Evolutionary conservation across 35 echinoderm and acorn worm species (phyloP).

Genomic region (Holothuria glaberrima): DNA sequence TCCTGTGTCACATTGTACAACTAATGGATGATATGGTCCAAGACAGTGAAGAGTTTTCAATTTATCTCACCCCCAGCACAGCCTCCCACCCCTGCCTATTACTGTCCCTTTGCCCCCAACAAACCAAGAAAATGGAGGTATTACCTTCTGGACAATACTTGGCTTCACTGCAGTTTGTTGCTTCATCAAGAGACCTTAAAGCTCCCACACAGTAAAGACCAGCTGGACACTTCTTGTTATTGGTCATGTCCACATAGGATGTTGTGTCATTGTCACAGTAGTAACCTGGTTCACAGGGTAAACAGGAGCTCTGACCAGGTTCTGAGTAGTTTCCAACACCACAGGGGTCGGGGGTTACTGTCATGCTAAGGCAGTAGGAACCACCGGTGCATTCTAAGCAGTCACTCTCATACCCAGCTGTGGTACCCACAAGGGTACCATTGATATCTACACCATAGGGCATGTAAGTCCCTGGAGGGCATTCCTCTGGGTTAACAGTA

Average conservation of each 20-base stretch:
- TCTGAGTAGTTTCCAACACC: slow-evolving; percentile 77
- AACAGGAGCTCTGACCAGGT: slow-evolving; percentile 71
- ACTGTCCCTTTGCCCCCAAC: too few species aligned
- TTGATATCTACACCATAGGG: slow-evolving; percentile 80
- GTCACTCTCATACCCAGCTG: slow-evolving; percentile 83
- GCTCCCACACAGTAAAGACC: slow-evolving; percentile 82
- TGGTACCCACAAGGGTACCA: slow-evolving; percentile 59
- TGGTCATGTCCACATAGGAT: slow-evolving; percentile 83
- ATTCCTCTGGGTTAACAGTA: slow-evolving; percentile 69
- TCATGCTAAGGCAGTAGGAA: slow-evolving; percentile 67
- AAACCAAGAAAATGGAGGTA: neutral
- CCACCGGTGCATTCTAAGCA: slow-evolving; percentile 80
- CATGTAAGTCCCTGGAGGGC: slow-evolving; percentile 95
- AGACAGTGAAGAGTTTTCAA: too few species aligned
- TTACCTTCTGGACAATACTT: slow-evolving; percentile 97
- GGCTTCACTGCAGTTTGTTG: slow-evolving; percentile 70
- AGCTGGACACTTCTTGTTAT: slow-evolving; percentile 88
- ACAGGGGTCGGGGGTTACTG: slow-evolving; percentile 68
- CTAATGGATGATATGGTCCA: too few species aligned
- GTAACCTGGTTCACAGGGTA: slow-evolving; percentile 82
- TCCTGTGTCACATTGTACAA: too few species aligned
- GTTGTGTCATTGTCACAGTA: slow-evolving; percentile 89
- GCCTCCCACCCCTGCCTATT: too few species aligned
- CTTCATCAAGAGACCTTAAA: slow-evolving; percentile 68
- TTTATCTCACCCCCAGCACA: too few species aligned